Conservation (phyloP, 2,888 invertebrate genomes). For the Callyntrura guangdongensis region DNA sequence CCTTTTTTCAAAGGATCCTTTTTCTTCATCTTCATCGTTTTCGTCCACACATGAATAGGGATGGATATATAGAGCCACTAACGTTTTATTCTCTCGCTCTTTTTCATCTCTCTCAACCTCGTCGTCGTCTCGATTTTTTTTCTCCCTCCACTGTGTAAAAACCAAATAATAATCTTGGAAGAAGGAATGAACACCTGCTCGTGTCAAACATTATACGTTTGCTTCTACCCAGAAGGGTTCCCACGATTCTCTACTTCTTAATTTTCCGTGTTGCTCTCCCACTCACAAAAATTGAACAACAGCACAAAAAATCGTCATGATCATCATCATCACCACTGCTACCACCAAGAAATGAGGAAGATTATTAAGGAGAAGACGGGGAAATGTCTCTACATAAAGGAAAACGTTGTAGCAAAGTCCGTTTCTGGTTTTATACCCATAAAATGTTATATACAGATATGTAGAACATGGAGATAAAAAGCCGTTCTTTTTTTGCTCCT, state of each 20-base stretch:
- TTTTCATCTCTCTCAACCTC: slow-evolving; percentile 40
- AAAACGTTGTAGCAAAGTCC: slow-evolving; percentile 44
- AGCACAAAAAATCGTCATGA: slow-evolving; percentile 60
- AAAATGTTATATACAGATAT: too few relatives aligned
- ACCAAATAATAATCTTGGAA: slow-evolving; percentile 67
- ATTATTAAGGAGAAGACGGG: slow-evolving; percentile 10
- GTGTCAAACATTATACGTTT: slow-evolving; percentile 75
- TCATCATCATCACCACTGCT: slow-evolving; percentile 1
- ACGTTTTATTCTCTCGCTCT: slow-evolving; percentile 61
- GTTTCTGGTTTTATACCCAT: slow-evolving; percentile 33
- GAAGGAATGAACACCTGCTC: slow-evolving; percentile 82
- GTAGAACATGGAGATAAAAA: slow-evolving; percentile 13
- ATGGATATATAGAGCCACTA: slow-evolving; percentile 24
- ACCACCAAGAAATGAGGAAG: slow-evolving; percentile 11
- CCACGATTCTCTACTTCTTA: slow-evolving; percentile 75
- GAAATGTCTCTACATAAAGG: slow-evolving; percentile 20
- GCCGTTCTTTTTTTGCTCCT: background rate
- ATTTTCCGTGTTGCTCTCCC: slow-evolving; percentile 76
- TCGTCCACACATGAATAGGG: slow-evolving; percentile 40
- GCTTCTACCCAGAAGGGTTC: slow-evolving; percentile 78
- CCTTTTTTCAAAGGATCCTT: slow-evolving; percentile 75
- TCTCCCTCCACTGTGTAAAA: slow-evolving; percentile 45
- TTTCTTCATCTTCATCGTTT: slow-evolving; percentile 57
- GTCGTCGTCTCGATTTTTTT: slow-evolving; percentile 62
- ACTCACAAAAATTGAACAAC: slow-evolving; percentile 73